phyloP scores from a whole-genome alignment of 2,797 vertebrate genomes.

The Acomys russatus region DNA sequence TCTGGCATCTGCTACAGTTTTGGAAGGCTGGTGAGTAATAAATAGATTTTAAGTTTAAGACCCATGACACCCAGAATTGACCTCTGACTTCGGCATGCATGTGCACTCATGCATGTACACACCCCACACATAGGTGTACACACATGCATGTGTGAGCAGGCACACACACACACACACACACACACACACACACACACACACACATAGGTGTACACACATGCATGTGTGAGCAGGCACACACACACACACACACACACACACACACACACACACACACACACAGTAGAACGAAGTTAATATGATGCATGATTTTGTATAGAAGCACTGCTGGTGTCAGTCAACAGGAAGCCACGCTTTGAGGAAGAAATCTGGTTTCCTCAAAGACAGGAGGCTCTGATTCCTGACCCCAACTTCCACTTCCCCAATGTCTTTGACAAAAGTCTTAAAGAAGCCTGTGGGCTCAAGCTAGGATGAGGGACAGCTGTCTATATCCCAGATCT shows the following conservation, averaged over 20 bases:
- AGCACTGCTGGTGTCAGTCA: constrained; percentile 36
- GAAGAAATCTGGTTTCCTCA: neutral
- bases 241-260: neutral
- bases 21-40: neutral
- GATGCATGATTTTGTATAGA: constrained; percentile 70
- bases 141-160: no score
- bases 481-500: neutral
- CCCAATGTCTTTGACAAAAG: neutral
- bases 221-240: no score
- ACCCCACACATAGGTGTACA: neutral
- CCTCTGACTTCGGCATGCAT: neutral
- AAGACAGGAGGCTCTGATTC: neutral
- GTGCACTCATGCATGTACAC: neutral
- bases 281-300: constrained; percentile 66
- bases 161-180: no score
- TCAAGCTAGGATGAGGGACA: neutral
- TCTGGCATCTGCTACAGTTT: no score
- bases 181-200: neutral
- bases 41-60: neutral
- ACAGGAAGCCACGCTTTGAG: neutral
- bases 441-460: neutral
- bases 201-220: neutral
- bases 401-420: rapidly evolving
- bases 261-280: neutral
- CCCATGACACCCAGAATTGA: constrained; percentile 25